Conservation (phyloP, 2,113 vertebrate genomes). For the Pangasianodon hypophthalmus region DNA sequence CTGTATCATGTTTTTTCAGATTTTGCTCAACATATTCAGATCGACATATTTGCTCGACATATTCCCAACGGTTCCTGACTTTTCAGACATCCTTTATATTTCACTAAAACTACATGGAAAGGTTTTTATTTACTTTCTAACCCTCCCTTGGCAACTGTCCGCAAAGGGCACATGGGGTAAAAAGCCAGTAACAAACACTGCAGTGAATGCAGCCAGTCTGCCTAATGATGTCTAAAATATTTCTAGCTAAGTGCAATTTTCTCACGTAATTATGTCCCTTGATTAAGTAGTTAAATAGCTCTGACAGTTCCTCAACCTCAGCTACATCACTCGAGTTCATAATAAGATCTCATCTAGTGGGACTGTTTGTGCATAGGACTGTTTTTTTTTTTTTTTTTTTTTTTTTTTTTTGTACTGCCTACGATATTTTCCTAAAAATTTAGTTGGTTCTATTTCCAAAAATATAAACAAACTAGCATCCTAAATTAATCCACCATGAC, state of each 20-base stretch:
- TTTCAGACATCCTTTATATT: not conserved
- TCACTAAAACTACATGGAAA: not conserved
- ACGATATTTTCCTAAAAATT: too few species aligned
- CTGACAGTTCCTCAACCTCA: not conserved
- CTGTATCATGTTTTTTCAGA: not conserved
- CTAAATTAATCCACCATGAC: too few species aligned
- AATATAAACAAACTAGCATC: too few species aligned
- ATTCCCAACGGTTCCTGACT: not conserved
- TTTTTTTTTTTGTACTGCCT: too few species aligned
- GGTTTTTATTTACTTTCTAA: not conserved
- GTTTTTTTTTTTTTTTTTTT: too few species aligned
- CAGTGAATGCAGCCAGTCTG: not conserved
- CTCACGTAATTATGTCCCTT: not conserved
- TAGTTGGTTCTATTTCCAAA: too few species aligned
- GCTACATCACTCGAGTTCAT: not conserved
- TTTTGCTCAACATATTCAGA: not conserved
- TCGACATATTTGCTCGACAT: not conserved
- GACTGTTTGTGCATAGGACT: not conserved
- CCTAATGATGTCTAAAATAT: not conserved
- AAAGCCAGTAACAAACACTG: not conserved
- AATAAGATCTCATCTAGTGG: not conserved
- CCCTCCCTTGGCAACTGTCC: not conserved
- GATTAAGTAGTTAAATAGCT: not conserved
- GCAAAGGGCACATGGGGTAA: not conserved
- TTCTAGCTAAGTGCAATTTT: not conserved